Conservation (phyloP, 2,888 invertebrate genomes). For the Cerceris rybyensis region DNA sequence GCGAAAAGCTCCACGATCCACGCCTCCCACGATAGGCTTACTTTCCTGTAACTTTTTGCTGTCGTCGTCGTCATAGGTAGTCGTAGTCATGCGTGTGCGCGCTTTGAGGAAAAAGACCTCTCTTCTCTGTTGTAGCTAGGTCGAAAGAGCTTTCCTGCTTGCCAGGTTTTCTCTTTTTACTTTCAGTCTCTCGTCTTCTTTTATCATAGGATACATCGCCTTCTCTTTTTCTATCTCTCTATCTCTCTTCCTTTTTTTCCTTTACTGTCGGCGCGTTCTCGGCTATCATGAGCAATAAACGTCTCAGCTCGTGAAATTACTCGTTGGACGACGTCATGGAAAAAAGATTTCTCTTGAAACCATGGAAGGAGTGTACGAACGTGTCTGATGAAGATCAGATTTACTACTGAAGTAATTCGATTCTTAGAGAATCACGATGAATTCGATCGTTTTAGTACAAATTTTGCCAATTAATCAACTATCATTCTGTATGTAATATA, state of each 20-base stretch:
- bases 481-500: too few relatives aligned
- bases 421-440: too few relatives aligned
- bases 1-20: constrained; percentile 74
- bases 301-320: constrained; percentile 57
- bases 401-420: background rate
- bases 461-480: too few relatives aligned
- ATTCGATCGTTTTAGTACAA: too few relatives aligned
- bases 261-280: constrained; percentile 46
- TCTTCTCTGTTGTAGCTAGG: constrained; percentile 22
- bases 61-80: constrained; percentile 59
- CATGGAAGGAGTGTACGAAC: constrained; percentile 8
- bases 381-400: constrained; percentile 22
- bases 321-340: constrained; percentile 42
- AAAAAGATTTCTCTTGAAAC: constrained; percentile 39
- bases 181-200: constrained; percentile 41
- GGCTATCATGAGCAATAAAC: constrained; percentile 64
- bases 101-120: constrained; percentile 60
- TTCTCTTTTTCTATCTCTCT: constrained; percentile 30
- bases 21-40: constrained; percentile 77
- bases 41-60: constrained; percentile 66
- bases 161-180: constrained; percentile 61
- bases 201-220: background rate
- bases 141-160: constrained; percentile 56
- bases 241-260: constrained; percentile 54
- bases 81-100: constrained; percentile 61